Base-by-base conservation (phyloP, 2,113 vertebrate genomes). In the Etia nguti region DNA sequence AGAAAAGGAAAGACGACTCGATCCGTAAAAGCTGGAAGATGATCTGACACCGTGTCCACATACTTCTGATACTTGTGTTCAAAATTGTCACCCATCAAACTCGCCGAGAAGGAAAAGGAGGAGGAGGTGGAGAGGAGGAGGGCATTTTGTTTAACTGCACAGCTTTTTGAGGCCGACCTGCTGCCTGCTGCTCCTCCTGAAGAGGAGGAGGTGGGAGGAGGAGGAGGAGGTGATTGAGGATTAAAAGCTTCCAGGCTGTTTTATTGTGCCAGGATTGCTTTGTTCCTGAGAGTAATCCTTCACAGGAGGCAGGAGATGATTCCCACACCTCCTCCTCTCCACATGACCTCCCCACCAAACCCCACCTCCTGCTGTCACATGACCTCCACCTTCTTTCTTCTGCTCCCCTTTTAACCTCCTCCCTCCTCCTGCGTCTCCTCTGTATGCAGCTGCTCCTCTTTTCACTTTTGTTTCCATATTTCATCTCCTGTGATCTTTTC, bases 191-290 rank as follows among this genome's bases (percentile, higher is more conserved):
- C 10, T 56, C 10, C 55, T 77, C 48, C 24, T 77, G 11, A n/a
- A 24, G n/a, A 54, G 83, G 43, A 38, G 55, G 55, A 68, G 57
- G 48, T 24, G 79, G 79, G 70, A 54, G 80, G 91, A 79, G 81
- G 73, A 59, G 86, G 75, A 52, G 60, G 86, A 50, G 70, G 81
- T 38, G 85, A 38, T 43, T 77, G 24, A 77, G 90, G 82, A 82
- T 59, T 82, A 77, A 85, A 80, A 48, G 60, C 43, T 59, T 54
- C 36, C 68, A 62, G 43, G 46, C 70, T 6, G 79, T 87, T 93
- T 90, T 82, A 84, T 93, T 90, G 77, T 88, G 86, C 75, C 84
- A 88, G 79, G 88, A 87, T 68, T 88, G 88, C 57, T 90, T 94
- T 92, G 89, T 92, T 68, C 62, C 24, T 20, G 12, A 8, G n/a